Evolutionary conservation across 2,113 vertebrate genomes (phyloP).

Genomic region (Pseudorhombus dupliciocellatus): DNA sequence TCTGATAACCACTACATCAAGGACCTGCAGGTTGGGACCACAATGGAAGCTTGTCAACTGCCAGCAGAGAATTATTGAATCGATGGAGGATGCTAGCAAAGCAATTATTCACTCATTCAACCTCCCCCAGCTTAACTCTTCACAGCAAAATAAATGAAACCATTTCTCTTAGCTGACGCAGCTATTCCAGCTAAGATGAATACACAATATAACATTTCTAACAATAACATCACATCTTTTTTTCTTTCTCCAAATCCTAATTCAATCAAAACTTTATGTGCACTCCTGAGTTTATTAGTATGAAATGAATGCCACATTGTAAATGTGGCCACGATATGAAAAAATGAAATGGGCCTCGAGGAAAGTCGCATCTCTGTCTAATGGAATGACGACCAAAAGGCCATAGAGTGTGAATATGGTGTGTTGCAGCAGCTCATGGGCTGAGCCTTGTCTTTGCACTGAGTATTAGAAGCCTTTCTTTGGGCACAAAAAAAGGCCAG

Average conservation of each 20-base stretch:
- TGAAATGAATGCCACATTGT: too few species aligned
- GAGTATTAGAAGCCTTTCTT: slow-evolving; percentile 59
- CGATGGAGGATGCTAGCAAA: slow-evolving; percentile 39
- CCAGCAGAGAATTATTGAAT: slow-evolving; percentile 37
- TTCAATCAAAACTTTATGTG: not conserved
- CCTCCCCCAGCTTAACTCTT: not conserved
- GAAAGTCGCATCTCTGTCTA: slow-evolving; percentile 1
- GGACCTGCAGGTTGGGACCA: slow-evolving; percentile 22
- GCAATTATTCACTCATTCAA: slow-evolving; percentile 30
- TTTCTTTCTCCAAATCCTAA: not conserved
- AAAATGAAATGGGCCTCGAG: not conserved
- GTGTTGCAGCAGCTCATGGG: slow-evolving; percentile 38
- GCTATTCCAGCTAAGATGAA: too few species aligned
- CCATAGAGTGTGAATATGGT: slow-evolving; percentile 30
- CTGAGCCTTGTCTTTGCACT: slow-evolving; percentile 54
- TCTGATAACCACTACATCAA: slow-evolving; percentile 37
- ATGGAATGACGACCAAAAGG: slow-evolving; percentile 41
- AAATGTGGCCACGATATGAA: not conserved
- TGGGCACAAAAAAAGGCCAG: slow-evolving; percentile 52
- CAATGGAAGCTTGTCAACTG: slow-evolving; percentile 49
- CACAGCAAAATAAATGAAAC: not conserved
- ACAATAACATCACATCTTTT: not conserved
- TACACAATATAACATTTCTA: too few species aligned
- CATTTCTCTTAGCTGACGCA: not conserved
- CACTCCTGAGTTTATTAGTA: not conserved